Evolutionary conservation across 1,140 invertebrate genomes (phyloP).

Genomic region (Bombus breviceps): DNA sequence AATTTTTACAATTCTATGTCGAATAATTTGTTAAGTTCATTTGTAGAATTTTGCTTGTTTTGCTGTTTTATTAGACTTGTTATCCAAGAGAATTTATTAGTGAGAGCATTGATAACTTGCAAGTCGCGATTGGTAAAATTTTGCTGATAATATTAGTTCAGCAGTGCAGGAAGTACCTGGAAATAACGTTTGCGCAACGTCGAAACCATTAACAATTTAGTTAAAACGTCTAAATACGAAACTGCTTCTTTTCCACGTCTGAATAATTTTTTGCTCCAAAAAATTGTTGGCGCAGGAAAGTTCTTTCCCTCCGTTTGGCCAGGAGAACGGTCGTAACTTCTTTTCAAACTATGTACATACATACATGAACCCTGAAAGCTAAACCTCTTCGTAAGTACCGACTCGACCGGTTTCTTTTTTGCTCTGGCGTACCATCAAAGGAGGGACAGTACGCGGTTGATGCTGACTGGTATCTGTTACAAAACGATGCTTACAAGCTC

Average conservation of each 20-base stretch:
- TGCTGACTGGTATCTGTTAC: conserved; percentile 50
- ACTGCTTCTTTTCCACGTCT: not conserved
- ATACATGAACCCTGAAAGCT: conserved; percentile 38
- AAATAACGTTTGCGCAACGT: not conserved
- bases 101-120: not conserved
- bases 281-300: not conserved
- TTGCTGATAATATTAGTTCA: not conserved
- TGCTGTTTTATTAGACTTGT: not conserved
- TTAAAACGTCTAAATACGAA: not conserved
- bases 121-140: not conserved
- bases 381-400: conserved; percentile 58
- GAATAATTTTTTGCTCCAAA: not conserved
- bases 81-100: not conserved
- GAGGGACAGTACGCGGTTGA: conserved; percentile 62
- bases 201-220: not conserved
- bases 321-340: conserved; percentile 37
- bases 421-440: conserved; percentile 48
- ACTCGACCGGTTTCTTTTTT: conserved; percentile 70
- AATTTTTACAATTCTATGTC: not conserved
- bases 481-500: conserved; percentile 49
- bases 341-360: conserved; percentile 34
- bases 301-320: not conserved
- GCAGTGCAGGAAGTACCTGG: not conserved
- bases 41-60: not conserved
- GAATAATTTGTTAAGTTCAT: not conserved